Evolutionary conservation across 2,797 vertebrate species (phyloP), one percentile per base, ranked within the genome.

Genomic region (Gorsachius magnificus): DNA sequence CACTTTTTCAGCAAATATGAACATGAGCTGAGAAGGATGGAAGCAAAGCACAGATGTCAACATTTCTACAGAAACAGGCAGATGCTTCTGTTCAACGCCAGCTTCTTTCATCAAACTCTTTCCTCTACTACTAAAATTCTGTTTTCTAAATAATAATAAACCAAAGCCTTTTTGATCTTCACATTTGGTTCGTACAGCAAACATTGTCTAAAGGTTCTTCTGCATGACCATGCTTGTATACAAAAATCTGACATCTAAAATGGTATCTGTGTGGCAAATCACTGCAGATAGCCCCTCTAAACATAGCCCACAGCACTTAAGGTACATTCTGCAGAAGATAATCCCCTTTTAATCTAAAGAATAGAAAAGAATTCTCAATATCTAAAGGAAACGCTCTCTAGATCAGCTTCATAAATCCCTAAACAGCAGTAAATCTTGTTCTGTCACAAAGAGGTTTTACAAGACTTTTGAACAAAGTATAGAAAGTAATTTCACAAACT

Each of bases 101-200:
- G 13, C 54, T 85, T 64, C 76, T 78, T 68, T 66, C 26, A 43
- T 63, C 72, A 94, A 76, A 87, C 29, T 77, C 35, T 71, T 76
- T 77, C n/a, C 51, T 91, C 51, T 74, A 28, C 56, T 50, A 53
- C 57, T 61, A 65, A 96, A 95, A 92, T 64, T 80, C 66, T 87
- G 48, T 76, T 95, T 96, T 95, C 83, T 93, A 95, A 93, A 45
- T 65, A 77, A 92, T 64, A 95, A 64, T 41, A 81, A 81, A 83
- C 35, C 26, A 87, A 76, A 66, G 31, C 25, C n/a, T 66, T 95
- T 88, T 69, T 65, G 11, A 76, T 83, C 60, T 57, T 91, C 68
- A 36, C 33, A 35, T 57, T 74, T 91, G 57, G 31, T 86, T 77
- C 56, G 60, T 74, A 31, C 26, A 77, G 36, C 53, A 64, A 60